phyloP scores from a whole-genome alignment of 2,888 invertebrate genomes.

The Acleris holmiana region DNA sequence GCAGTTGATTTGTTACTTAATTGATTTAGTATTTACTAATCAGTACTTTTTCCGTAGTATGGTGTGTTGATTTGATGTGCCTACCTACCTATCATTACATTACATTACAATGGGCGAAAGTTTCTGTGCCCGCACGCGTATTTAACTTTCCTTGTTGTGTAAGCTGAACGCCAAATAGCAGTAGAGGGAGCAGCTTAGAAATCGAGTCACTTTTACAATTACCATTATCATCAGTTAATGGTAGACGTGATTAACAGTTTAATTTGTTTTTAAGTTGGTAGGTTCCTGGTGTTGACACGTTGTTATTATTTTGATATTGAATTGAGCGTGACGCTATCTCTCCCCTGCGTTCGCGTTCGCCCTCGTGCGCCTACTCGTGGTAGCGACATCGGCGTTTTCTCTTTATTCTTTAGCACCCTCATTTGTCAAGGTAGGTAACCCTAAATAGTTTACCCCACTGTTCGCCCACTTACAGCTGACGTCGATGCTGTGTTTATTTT shows the following conservation, averaged over 20 bases:
- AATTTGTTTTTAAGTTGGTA: slow-evolving; percentile 43
- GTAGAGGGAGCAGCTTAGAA: slow-evolving; percentile 79
- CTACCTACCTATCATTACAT: slow-evolving; percentile 35
- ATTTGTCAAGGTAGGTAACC: slow-evolving; percentile 67
- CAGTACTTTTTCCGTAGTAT: slow-evolving; percentile 32
- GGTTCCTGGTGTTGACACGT: slow-evolving; percentile 36
- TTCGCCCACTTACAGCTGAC: slow-evolving; percentile 49
- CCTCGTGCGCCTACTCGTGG: slow-evolving; percentile 53
- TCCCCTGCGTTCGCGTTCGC: slow-evolving; percentile 35
- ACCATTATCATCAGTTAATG: slow-evolving; percentile 57
- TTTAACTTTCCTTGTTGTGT: slow-evolving; percentile 83
- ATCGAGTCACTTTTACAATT: slow-evolving; percentile 73
- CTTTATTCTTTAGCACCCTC: slow-evolving; percentile 74
- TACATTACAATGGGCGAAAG: slow-evolving; percentile 79
- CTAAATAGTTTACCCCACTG: slow-evolving; percentile 63
- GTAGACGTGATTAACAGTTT: slow-evolving; percentile 49
- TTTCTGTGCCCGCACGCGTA: slow-evolving; percentile 74
- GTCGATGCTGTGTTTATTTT: slow-evolving; percentile 45
- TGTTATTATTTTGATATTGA: slow-evolving; percentile 34
- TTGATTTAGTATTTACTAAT: slow-evolving; percentile 6
- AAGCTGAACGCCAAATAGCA: slow-evolving; percentile 74
- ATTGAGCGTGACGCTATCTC: slow-evolving; percentile 22
- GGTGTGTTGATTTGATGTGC: slow-evolving; percentile 49
- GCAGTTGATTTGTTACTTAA: slow-evolving; percentile 3
- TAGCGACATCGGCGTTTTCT: slow-evolving; percentile 70